Conservation (phyloP, 2,113 vertebrate species). For the Rynchops niger region DNA sequence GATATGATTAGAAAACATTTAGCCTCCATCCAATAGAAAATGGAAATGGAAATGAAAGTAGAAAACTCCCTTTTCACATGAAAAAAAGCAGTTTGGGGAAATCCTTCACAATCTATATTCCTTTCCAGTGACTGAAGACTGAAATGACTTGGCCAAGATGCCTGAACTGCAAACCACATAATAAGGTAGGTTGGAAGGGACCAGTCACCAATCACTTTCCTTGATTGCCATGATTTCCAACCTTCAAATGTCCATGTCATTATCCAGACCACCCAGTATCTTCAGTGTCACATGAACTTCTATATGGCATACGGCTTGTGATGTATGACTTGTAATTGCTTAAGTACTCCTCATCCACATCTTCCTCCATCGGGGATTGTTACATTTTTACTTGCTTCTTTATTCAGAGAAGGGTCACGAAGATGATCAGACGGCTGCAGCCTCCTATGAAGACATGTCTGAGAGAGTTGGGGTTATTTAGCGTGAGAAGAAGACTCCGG, state of each 20-base stretch:
- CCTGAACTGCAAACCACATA: neutral
- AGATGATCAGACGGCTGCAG: neutral
- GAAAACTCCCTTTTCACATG: accelerated
- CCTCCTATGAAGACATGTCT: neutral
- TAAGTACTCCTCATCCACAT: neutral
- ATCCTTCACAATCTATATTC: neutral
- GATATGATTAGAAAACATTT: neutral
- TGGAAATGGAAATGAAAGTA: neutral
- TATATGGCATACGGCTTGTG: neutral
- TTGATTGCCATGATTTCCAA: neutral
- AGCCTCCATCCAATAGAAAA: neutral
- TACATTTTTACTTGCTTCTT: neutral
- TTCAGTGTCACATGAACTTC: neutral
- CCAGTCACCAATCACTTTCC: neutral
- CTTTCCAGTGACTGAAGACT: neutral
- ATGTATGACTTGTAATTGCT: neutral
- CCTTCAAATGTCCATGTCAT: neutral
- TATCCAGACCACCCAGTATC: neutral
- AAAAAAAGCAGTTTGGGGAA: accelerated
- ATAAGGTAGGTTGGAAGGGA: neutral
- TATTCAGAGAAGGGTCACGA: neutral
- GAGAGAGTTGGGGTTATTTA: neutral
- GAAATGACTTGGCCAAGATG: neutral
- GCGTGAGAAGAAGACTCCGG: neutral
- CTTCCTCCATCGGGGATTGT: neutral